Evolutionary conservation across 2,888 invertebrate genomes (phyloP).

Genomic region (Choreutis nemorana): DNA sequence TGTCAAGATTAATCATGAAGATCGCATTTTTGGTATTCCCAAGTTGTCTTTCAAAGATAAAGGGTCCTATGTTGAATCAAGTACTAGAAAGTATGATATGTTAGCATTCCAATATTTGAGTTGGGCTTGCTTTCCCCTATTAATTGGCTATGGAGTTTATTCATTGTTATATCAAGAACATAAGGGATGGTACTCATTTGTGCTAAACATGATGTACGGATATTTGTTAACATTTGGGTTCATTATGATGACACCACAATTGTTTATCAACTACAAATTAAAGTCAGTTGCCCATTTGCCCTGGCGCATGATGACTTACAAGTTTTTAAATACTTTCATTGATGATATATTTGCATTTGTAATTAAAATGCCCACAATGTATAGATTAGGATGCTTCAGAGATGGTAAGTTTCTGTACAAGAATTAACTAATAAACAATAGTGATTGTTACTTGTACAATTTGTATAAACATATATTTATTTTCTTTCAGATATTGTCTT

Average conservation of each 20-base stretch:
- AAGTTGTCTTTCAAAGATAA: slow-evolving; percentile 87
- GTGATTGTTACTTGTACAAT: too few species aligned
- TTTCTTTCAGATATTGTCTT: slow-evolving; percentile 89
- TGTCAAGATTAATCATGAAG: slow-evolving; percentile 78
- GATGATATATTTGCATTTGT: slow-evolving; percentile 99
- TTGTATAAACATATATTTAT: not conserved
- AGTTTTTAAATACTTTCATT: slow-evolving; percentile 98
- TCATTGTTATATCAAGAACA: slow-evolving; percentile 96
- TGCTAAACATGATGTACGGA: slow-evolving; percentile 96
- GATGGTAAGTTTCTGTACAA: slow-evolving; percentile 82
- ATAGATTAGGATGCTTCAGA: slow-evolving; percentile 96
- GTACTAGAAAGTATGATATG: slow-evolving; percentile 93
- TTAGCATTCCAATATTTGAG: slow-evolving; percentile 96
- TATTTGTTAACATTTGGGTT: slow-evolving; percentile 98
- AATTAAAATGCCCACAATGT: slow-evolving; percentile 99
- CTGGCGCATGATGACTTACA: slow-evolving; percentile 99
- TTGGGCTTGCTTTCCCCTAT: slow-evolving; percentile 93
- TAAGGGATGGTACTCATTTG: slow-evolving; percentile 99
- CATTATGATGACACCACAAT: slow-evolving; percentile 99
- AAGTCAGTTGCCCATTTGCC: slow-evolving; percentile 99
- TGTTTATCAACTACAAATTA: slow-evolving; percentile 99
- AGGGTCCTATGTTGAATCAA: slow-evolving; percentile 94
- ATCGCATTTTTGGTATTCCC: slow-evolving; percentile 83
- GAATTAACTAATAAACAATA: too few species aligned
- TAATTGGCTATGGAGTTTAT: slow-evolving; percentile 93